Conservation (phyloP, 2,797 vertebrate species). For the Masticophis lateralis region DNA sequence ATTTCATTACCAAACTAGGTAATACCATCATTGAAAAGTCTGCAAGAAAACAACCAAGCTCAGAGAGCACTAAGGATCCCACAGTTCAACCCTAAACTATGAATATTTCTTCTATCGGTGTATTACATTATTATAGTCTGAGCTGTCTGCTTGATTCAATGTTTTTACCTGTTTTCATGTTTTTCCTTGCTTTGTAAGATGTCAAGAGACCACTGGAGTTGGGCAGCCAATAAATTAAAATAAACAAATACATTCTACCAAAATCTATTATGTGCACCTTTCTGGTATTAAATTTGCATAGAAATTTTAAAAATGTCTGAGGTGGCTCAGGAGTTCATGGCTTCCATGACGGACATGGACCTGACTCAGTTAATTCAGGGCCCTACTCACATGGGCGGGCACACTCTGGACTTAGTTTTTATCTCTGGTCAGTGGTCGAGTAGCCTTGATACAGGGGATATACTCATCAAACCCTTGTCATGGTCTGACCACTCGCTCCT, state of each 20-base stretch:
- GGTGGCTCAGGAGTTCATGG: no score
- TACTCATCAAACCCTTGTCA: no score
- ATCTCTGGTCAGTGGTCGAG: no score
- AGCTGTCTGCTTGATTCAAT: background rate
- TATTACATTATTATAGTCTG: background rate
- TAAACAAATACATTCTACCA: background rate
- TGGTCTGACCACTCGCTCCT: no score
- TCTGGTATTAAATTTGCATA: background rate
- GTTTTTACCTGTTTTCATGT: background rate
- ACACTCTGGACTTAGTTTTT: no score
- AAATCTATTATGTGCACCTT: background rate
- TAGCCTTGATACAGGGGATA: no score
- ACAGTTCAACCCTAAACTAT: background rate
- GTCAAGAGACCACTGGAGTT: background rate
- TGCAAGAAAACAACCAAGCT: background rate
- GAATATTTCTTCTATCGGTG: background rate
- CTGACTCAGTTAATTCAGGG: no score
- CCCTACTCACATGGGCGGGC: no score
- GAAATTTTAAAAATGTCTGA: background rate
- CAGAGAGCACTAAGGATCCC: background rate
- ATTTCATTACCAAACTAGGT: background rate
- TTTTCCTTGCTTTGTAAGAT: background rate
- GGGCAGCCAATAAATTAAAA: background rate
- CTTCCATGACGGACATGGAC: no score
- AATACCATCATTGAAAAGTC: background rate